phyloP scores from a whole-genome alignment of 2,113 vertebrate species.

The Circaetus gallicus region DNA sequence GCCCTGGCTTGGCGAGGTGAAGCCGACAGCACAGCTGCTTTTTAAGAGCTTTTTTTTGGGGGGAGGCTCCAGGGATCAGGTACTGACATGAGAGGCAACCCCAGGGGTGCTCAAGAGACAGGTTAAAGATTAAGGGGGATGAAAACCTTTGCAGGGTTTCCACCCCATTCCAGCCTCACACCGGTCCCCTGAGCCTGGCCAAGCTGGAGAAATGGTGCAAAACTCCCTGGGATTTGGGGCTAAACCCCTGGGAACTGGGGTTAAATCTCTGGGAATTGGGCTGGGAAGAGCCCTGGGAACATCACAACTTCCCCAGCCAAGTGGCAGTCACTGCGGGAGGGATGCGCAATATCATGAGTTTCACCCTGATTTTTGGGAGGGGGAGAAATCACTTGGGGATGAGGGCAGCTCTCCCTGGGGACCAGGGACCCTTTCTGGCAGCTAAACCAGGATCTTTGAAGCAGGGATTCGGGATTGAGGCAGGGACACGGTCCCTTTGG shows the following conservation, averaged over 20 bases:
- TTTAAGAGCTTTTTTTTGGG: not conserved
- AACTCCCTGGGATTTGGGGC: not conserved
- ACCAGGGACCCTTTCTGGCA: not conserved
- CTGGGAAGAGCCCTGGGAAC: not conserved
- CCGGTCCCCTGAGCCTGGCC: rapidly evolving
- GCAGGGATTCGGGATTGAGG: not conserved
- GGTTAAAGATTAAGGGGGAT: not conserved
- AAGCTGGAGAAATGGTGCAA: not conserved
- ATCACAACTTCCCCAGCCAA: not conserved
- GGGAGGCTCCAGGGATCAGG: not conserved
- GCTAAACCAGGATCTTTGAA: not conserved
- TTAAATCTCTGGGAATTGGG: not conserved
- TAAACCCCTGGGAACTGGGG: not conserved
- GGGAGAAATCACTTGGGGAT: not conserved
- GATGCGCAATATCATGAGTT: not conserved
- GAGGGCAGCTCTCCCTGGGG: not conserved
- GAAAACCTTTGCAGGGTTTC: not conserved
- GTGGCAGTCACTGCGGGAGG: not conserved
- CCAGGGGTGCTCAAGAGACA: not conserved
- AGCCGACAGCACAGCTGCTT: not conserved
- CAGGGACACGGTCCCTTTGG: rapidly evolving
- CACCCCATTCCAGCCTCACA: rapidly evolving
- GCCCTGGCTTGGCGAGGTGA: not conserved
- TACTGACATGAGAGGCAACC: rapidly evolving
- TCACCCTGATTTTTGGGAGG: not conserved